phyloP scores from a whole-genome alignment of 2,797 vertebrate genomes.

The Vireo griseus region DNA sequence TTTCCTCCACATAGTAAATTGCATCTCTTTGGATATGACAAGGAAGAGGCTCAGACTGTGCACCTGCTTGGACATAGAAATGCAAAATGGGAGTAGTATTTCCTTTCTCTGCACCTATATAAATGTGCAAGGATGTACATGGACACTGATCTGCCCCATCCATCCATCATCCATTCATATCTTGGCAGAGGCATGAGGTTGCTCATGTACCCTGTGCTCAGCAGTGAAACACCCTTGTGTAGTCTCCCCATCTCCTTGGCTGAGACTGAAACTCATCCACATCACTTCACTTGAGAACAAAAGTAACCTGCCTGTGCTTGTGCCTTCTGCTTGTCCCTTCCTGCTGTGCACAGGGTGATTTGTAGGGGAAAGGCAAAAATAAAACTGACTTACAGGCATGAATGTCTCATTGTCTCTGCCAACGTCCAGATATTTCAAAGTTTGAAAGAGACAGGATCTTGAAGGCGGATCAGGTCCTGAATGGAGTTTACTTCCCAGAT shows the following conservation, averaged over 20 bases:
- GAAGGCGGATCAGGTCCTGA: neutral
- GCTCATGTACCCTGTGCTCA: rapidly evolving
- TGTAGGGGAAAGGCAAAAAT: neutral
- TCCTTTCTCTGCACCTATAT: neutral
- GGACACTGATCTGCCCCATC: neutral
- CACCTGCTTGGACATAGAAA: neutral
- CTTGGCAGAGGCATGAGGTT: neutral
- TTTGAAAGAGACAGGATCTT: too few relatives aligned
- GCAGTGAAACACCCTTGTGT: neutral
- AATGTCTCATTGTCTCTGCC: neutral
- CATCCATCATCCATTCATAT: neutral
- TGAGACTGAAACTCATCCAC: neutral
- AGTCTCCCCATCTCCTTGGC: neutral
- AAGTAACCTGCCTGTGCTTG: neutral
- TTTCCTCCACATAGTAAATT: neutral
- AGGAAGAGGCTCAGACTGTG: neutral
- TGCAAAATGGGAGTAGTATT: neutral
- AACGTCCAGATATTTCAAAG: neutral
- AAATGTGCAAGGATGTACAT: neutral
- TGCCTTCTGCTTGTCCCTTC: neutral
- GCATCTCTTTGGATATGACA: neutral
- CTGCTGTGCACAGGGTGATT: neutral
- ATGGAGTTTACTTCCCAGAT: neutral
- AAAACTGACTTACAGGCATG: neutral
- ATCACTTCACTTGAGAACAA: neutral